Conservation (phyloP, 1,140 invertebrate species). For the Bombus huntii region DNA sequence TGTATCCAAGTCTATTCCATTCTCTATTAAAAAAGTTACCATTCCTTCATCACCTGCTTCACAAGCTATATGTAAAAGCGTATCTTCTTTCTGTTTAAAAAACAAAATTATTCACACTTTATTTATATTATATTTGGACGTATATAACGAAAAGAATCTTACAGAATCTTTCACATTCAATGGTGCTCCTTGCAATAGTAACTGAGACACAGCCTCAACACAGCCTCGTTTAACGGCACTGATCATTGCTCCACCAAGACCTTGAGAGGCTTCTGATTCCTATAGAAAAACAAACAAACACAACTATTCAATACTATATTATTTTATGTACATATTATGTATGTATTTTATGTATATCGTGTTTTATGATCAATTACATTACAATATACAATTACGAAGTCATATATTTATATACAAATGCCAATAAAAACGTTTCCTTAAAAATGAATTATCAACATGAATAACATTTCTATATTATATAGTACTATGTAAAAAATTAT, state of each 20-base stretch:
- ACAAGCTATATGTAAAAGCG: slow-evolving; percentile 89
- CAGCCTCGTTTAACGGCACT: slow-evolving; percentile 81
- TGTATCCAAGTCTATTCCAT: slow-evolving; percentile 88
- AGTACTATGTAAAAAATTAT: slow-evolving; percentile 21
- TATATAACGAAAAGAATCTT: slow-evolving; percentile 53
- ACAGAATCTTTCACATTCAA: slow-evolving; percentile 88
- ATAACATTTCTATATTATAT: neutral
- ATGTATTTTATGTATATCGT: neutral
- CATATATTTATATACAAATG: neutral
- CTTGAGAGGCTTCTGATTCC: slow-evolving; percentile 80
- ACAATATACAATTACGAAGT: neutral
- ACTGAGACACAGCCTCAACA: slow-evolving; percentile 79
- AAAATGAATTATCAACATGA: slow-evolving; percentile 1
- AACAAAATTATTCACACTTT: slow-evolving; percentile 33
- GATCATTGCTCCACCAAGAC: slow-evolving; percentile 79
- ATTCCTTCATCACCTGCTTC: slow-evolving; percentile 87
- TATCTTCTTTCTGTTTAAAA: slow-evolving; percentile 86
- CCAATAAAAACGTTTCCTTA: slow-evolving; percentile 15
- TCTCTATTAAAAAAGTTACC: slow-evolving; percentile 89
- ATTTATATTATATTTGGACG: neutral
- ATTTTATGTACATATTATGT: neutral
- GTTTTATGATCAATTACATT: slow-evolving; percentile 5
- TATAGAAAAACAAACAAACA: slow-evolving; percentile 69
- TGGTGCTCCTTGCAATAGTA: slow-evolving; percentile 88
- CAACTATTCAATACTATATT: slow-evolving; percentile 1